phyloP scores from a whole-genome alignment of 23 tunicate genomes.

The Oikopleura dioica region DNA sequence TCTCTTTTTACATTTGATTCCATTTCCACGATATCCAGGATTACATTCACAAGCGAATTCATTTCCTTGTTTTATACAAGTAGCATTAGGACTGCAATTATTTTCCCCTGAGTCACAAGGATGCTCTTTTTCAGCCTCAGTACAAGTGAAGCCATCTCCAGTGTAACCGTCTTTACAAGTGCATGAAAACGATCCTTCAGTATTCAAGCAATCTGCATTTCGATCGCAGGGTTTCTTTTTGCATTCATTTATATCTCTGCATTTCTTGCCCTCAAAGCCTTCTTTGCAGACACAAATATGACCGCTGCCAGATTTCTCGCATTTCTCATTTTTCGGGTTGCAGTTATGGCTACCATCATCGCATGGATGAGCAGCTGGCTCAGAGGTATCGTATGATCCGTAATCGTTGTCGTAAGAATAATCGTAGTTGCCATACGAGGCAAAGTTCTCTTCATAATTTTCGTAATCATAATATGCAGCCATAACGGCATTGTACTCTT shows the following conservation, averaged over 20 bases:
- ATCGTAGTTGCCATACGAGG: background rate
- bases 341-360: background rate
- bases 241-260: background rate
- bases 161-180: background rate
- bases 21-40: background rate
- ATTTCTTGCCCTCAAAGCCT: background rate
- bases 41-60: background rate
- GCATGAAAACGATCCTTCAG: background rate
- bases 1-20: background rate
- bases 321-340: no score
- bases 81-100: background rate
- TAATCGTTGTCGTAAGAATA: no score
- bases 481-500: background rate
- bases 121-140: background rate
- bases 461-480: constrained; percentile 8
- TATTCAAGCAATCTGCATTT: background rate
- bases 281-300: background rate
- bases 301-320: background rate
- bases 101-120: background rate
- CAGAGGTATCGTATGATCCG: no score
- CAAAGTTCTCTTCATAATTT: background rate
- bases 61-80: background rate
- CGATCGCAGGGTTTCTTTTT: background rate
- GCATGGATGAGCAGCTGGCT: background rate
- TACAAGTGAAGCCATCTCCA: constrained; percentile 2